phyloP scores from a whole-genome alignment of 2,113 vertebrate species.

The Limnothrissa miodon region DNA sequence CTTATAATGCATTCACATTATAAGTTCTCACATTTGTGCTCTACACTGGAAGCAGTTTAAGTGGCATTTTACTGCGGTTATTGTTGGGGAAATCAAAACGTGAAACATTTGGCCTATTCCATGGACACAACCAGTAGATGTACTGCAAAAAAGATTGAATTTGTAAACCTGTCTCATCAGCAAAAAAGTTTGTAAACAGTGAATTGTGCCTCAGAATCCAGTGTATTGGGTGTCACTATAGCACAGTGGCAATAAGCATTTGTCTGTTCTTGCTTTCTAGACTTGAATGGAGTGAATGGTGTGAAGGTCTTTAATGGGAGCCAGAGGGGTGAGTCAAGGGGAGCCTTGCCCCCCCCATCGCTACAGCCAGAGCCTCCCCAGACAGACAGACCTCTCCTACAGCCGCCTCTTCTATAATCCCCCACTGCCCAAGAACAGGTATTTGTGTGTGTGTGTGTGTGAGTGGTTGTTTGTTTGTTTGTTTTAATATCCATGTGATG shows the following conservation, averaged over 20 bases:
- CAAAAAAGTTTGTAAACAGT: too few relatives aligned
- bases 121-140: too few relatives aligned
- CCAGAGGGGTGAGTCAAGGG: not conserved
- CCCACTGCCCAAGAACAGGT: not conserved
- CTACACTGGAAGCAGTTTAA: too few relatives aligned
- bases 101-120: too few relatives aligned
- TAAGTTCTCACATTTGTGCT: too few relatives aligned
- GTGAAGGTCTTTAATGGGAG: not conserved
- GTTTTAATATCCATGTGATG: not conserved
- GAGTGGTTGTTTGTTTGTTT: not conserved
- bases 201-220: not conserved
- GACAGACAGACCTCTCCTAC: not conserved
- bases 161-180: too few relatives aligned
- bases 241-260: not conserved
- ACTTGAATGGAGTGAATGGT: not conserved
- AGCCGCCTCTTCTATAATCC: not conserved
- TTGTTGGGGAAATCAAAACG: too few relatives aligned
- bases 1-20: too few relatives aligned
- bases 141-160: too few relatives aligned
- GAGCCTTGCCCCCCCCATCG: not conserved
- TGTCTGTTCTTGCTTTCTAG: not conserved
- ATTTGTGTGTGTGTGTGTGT: conserved; percentile 3
- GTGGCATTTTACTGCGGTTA: too few relatives aligned
- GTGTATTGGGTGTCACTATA: not conserved
- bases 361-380: not conserved